phyloP scores from a whole-genome alignment of 2,797 vertebrate genomes.

The Furcifer pardalis region DNA sequence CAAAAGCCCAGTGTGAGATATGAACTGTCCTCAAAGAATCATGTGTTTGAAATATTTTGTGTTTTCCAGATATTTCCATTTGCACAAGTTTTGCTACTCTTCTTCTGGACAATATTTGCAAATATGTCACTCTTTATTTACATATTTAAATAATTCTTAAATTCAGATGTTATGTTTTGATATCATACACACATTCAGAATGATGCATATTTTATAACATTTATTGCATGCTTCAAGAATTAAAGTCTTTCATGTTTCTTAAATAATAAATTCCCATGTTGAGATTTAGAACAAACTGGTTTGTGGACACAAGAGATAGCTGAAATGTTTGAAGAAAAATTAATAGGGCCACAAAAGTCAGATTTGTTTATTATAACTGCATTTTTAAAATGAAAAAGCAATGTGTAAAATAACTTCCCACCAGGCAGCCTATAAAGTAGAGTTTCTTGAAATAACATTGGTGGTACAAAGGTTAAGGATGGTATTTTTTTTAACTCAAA shows the following conservation, averaged over 20 bases:
- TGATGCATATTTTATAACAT: background rate
- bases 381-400: slow-evolving; percentile 58
- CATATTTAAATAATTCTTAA: background rate
- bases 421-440: slow-evolving; percentile 45
- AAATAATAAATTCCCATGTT: slow-evolving; percentile 34
- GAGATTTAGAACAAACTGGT: slow-evolving; percentile 32
- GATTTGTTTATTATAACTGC: slow-evolving; percentile 58
- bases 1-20: too few relatives aligned
- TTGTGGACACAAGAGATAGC: slow-evolving; percentile 5
- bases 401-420: slow-evolving; percentile 57
- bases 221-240: slow-evolving; percentile 48
- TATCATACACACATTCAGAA: background rate
- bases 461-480: slow-evolving; percentile 56
- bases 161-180: slow-evolving; percentile 10
- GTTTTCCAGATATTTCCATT: background rate
- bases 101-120: background rate
- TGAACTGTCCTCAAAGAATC: too few relatives aligned
- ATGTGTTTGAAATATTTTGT: background rate
- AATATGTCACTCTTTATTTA: background rate
- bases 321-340: slow-evolving; percentile 51
- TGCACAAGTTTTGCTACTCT: background rate
- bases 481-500: slow-evolving; percentile 72
- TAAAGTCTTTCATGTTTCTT: slow-evolving; percentile 43
- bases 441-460: slow-evolving; percentile 68
- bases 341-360: slow-evolving; percentile 41